phyloP scores from a whole-genome alignment of 2,888 invertebrate genomes.

The Bursaphelenchus okinawaensis region DNA sequence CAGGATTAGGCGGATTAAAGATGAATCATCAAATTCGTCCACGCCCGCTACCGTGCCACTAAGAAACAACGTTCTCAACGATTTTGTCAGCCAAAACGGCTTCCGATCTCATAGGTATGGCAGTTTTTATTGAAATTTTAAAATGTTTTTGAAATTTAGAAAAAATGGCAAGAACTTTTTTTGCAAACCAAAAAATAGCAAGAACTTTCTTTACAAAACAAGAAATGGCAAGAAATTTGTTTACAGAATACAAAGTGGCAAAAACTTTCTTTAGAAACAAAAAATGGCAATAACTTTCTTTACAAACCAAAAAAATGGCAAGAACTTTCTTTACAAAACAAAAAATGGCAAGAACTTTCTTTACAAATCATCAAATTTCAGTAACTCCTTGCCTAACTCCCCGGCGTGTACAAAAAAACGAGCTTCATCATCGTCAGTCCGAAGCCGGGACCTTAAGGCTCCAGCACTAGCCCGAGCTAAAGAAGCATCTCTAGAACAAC shows the following conservation, averaged over 20 bases:
- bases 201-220: too few relatives aligned
- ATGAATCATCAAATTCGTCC: neutral
- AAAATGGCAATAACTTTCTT: too few relatives aligned
- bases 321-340: too few relatives aligned
- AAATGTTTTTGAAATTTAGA: too few relatives aligned
- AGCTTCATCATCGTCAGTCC: neutral
- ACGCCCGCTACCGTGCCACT: neutral
- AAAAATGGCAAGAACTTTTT: too few relatives aligned
- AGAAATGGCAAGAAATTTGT: too few relatives aligned
- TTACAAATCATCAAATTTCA: constrained; percentile 26
- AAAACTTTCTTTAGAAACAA: too few relatives aligned
- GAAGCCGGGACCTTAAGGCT: neutral
- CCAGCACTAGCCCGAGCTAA: neutral
- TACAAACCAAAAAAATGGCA: too few relatives aligned
- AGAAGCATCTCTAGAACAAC: neutral
- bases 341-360: too few relatives aligned
- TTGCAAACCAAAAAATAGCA: too few relatives aligned
- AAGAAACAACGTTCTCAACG: constrained; percentile 1
- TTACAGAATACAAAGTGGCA: too few relatives aligned
- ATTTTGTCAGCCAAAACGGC: constrained; percentile 6
- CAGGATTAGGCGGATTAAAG: constrained; percentile 64
- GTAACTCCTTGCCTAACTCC: constrained; percentile 41
- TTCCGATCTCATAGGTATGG: constrained; percentile 1
- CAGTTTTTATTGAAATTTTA: neutral
- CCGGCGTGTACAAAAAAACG: constrained; percentile 30